Evolutionary conservation across 1,140 invertebrate species (phyloP).

Genomic region (Dendroctonus valens): DNA sequence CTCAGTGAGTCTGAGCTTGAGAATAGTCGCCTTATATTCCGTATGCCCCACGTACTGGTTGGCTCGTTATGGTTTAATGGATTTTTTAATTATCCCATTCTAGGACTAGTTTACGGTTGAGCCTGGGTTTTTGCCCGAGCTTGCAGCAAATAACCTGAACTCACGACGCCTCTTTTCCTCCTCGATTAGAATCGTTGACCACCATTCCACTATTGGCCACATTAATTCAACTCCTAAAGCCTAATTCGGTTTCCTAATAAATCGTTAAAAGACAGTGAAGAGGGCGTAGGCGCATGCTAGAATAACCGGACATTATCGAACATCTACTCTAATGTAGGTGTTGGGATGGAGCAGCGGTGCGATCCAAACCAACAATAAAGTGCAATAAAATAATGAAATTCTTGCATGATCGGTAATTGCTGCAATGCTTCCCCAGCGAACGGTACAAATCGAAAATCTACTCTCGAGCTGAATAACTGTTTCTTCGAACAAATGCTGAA

Average conservation of each 20-base stretch:
- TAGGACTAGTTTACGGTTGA: constrained; percentile 6
- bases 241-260: too few species aligned
- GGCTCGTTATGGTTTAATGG: constrained; percentile 15
- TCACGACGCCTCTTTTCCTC: too few species aligned
- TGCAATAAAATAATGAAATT: constrained; percentile 19
- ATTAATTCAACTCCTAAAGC: too few species aligned
- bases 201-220: too few species aligned
- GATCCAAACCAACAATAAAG: constrained; percentile 3
- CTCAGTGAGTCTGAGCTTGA: background rate
- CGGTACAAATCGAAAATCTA: constrained; percentile 22
- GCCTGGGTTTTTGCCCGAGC: background rate
- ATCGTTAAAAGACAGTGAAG: too few species aligned
- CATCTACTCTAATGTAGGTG: constrained; percentile 1
- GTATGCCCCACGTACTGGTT: background rate
- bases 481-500: background rate
- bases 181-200: too few species aligned
- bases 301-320: background rate
- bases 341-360: background rate
- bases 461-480: constrained; percentile 3
- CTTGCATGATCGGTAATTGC: constrained; percentile 12
- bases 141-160: background rate
- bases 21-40: background rate
- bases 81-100: constrained; percentile 14
- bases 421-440: constrained; percentile 15
- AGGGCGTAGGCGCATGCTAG: too few species aligned